Evolutionary conservation across 2,113 vertebrate genomes (phyloP).

Genomic region (Hemiprocne comata): DNA sequence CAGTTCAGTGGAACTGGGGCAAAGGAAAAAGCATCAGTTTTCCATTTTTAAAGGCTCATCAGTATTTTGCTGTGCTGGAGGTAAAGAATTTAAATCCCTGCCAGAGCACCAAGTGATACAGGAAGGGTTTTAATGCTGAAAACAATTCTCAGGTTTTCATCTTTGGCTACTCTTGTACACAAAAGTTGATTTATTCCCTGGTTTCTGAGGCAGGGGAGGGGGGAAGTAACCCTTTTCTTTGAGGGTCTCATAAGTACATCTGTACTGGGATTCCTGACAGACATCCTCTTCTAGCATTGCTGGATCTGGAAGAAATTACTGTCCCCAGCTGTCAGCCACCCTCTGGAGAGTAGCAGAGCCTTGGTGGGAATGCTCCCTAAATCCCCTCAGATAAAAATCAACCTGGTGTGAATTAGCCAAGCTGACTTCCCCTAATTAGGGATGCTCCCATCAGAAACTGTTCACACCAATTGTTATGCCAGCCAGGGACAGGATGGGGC

Average conservation of each 20-base stretch:
- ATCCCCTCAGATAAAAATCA: constrained; percentile 1
- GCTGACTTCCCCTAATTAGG: neutral
- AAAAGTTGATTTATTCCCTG: neutral
- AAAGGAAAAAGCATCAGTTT: neutral
- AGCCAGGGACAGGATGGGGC: neutral
- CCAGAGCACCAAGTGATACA: neutral
- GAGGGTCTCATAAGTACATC: neutral
- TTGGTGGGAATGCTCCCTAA: constrained; percentile 16
- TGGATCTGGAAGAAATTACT: constrained; percentile 53
- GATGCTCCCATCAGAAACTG: neutral
- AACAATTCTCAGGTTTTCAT: neutral
- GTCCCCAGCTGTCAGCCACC: constrained; percentile 40
- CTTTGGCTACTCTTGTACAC: neutral
- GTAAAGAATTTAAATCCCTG: neutral
- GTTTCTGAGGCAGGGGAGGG: neutral
- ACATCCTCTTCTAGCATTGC: neutral
- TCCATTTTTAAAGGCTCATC: neutral
- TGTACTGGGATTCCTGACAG: constrained; percentile 10
- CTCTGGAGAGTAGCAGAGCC: neutral
- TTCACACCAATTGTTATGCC: neutral
- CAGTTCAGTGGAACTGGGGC: neutral
- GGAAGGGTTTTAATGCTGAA: neutral
- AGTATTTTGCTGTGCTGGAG: neutral
- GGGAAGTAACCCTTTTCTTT: neutral
- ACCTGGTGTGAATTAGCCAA: constrained; percentile 17